phyloP scores from a whole-genome alignment of 2,113 vertebrate species.

The Hippocampus comes region DNA sequence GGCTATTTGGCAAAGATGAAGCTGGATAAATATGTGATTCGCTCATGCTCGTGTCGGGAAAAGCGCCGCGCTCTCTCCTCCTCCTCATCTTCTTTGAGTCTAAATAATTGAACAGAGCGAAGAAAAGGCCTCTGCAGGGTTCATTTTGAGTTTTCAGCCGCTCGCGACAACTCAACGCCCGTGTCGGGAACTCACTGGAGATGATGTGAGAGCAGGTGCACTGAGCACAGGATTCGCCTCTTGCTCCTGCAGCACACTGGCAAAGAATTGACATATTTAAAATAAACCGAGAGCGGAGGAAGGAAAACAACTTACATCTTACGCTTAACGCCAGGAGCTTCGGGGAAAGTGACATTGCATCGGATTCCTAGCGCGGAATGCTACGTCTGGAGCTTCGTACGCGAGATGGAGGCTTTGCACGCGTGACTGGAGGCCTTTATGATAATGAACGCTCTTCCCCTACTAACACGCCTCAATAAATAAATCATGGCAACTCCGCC shows the following conservation, averaged over 20 bases:
- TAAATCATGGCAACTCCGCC: slow-evolving; percentile 73
- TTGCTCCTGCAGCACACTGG: slow-evolving; percentile 47
- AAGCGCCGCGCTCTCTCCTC: slow-evolving; percentile 53
- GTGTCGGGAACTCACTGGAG: slow-evolving; percentile 11
- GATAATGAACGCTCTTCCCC: slow-evolving; percentile 74
- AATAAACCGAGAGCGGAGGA: slow-evolving; percentile 34
- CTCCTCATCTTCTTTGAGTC: slow-evolving; percentile 60
- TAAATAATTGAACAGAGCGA: slow-evolving; percentile 77
- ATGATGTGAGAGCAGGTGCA: slow-evolving; percentile 59
- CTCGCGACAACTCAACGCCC: slow-evolving; percentile 23
- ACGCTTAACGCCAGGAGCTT: slow-evolving; percentile 71
- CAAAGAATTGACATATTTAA: slow-evolving; percentile 61
- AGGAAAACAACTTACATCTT: slow-evolving; percentile 61
- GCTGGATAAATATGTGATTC: slow-evolving; percentile 71
- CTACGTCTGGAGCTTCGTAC: slow-evolving; percentile 27
- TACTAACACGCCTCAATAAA: slow-evolving; percentile 75
- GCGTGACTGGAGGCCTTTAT: slow-evolving; percentile 79
- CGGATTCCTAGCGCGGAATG: slow-evolving; percentile 42
- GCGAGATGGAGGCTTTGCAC: slow-evolving; percentile 56
- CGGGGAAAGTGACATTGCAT: slow-evolving; percentile 77
- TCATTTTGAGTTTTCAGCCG: slow-evolving; percentile 67
- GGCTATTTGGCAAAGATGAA: slow-evolving; percentile 67
- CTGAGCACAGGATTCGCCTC: slow-evolving; percentile 59
- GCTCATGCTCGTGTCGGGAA: slow-evolving; percentile 55
- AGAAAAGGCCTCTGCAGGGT: slow-evolving; percentile 65